Base-by-base conservation (phyloP, 92 coral and sea anemone genomes). In the Metridium senile region DNA sequence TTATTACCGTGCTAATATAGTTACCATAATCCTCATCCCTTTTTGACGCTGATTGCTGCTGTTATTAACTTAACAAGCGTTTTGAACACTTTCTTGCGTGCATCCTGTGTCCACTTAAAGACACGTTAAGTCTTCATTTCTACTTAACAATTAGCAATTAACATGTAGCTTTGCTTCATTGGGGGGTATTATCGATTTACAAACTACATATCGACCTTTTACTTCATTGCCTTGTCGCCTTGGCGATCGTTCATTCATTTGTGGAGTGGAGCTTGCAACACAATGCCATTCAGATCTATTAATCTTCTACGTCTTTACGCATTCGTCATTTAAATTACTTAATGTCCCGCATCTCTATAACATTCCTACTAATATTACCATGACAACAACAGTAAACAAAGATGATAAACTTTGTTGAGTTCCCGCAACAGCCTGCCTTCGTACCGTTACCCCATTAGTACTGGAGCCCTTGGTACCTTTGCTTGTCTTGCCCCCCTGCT, bases 401-500 rank as follows among this genome's bases (percentile, higher is more conserved):
- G 39, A 0, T 63, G 69, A 28, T 63, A 31, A 63, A 0, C 27
- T 13, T 28, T 1, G 6, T 63, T 6, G 17, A 27, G 69, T 4
- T 3, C 28, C 65, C 0, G 65, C 32, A 6, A 6, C 7, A 1
- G 69, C 39, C 4, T 63, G 10, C 16, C 10, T 31, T 31, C 16
- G 10, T 28, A 63, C 69, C 3, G 69, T 63, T 1, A 10, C 75
- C 13, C 66, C 73, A 27, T 68, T 45, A 26, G 74, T 62, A 19
- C 33, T 71, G 11, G 69, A 30, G 7, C 70, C 79, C 27, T 76
- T 66, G 20, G 68, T 66, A 26, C 80, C 90, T 51, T 86, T 86
- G 52, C 80, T 81, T 11, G 90, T 78, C 32, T 75, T 72, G 18
- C 63, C 83, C 6, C 76, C 66, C 23, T 61, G 82, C 32, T 58